Conservation (phyloP, 1,140 invertebrate species). For the Lepidurus packardi region DNA sequence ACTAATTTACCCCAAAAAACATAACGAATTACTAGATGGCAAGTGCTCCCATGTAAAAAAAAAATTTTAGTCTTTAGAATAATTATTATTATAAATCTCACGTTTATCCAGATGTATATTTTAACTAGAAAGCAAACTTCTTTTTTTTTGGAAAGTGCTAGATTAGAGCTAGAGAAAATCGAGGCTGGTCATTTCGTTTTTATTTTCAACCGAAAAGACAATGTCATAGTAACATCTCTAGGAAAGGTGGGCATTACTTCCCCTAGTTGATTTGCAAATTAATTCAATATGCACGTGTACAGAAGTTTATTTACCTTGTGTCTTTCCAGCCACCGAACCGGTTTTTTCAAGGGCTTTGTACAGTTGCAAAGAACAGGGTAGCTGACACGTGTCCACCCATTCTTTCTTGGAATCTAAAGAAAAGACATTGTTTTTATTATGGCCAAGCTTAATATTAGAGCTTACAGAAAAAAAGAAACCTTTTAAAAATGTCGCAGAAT, state of each 20-base stretch:
- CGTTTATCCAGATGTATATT: constrained; percentile 5
- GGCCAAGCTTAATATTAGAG: too few relatives aligned
- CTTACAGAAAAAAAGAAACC: too few relatives aligned
- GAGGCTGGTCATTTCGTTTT: constrained; percentile 4
- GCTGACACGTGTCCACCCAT: too few relatives aligned
- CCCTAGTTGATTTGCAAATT: not conserved
- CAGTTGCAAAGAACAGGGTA: not conserved
- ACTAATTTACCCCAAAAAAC: not conserved
- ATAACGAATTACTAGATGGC: not conserved
- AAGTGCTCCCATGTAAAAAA: not conserved
- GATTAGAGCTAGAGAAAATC: not conserved
- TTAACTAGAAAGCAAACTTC: not conserved
- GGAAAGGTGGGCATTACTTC: not conserved
- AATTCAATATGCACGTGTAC: not conserved
- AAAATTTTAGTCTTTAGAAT: not conserved
- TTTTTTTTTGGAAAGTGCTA: not conserved
- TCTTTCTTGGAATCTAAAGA: too few relatives aligned
- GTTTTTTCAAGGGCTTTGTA: not conserved
- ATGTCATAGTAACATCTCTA: constrained; percentile 13
- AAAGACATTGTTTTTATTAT: too few relatives aligned
- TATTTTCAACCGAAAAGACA: not conserved
- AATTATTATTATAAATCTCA: not conserved
- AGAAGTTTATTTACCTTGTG: constrained; percentile 9
- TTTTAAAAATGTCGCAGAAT: too few relatives aligned
- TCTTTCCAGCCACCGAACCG: not conserved